Conservation (phyloP, 1,140 invertebrate species). For the Pachyrhynchus sulphureomaculatus region DNA sequence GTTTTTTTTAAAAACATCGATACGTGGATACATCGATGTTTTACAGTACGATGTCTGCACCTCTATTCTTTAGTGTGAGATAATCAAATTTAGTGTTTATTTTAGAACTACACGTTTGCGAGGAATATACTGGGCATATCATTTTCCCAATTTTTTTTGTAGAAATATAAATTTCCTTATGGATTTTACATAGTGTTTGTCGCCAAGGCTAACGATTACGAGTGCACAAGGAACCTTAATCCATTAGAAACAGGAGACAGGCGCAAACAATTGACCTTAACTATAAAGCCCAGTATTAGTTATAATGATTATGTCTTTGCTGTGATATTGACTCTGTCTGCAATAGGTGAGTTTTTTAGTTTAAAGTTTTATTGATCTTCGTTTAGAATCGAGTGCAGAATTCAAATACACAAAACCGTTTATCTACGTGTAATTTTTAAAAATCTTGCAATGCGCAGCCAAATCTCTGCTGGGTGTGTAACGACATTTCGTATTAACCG, state of each 20-base stretch:
- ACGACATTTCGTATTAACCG: no score
- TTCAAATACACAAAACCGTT: no score
- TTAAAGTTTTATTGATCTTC: background rate
- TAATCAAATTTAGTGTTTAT: no score
- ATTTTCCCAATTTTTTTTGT: slow-evolving; percentile 9
- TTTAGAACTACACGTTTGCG: no score
- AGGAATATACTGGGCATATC: no score
- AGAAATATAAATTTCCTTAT: slow-evolving; percentile 67
- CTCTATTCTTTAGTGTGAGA: no score
- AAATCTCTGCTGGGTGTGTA: no score
- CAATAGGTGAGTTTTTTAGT: slow-evolving; percentile 23
- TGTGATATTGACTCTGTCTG: slow-evolving; percentile 55
- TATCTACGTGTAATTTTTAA: no score
- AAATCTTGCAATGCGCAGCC: no score
- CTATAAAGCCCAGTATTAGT: slow-evolving; percentile 60
- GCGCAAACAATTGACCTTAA: slow-evolving; percentile 59
- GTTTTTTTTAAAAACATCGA: no score
- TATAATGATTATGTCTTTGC: slow-evolving; percentile 65
- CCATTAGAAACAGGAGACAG: slow-evolving; percentile 41
- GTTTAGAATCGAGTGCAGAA: background rate
- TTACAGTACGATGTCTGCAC: no score
- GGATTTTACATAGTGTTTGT: slow-evolving; percentile 84
- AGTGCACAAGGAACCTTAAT: slow-evolving; percentile 59
- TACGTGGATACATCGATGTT: no score
- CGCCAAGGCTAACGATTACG: slow-evolving; percentile 72